phyloP scores from a whole-genome alignment of 2,113 vertebrate genomes.

The Phylloscopus whistleri region DNA sequence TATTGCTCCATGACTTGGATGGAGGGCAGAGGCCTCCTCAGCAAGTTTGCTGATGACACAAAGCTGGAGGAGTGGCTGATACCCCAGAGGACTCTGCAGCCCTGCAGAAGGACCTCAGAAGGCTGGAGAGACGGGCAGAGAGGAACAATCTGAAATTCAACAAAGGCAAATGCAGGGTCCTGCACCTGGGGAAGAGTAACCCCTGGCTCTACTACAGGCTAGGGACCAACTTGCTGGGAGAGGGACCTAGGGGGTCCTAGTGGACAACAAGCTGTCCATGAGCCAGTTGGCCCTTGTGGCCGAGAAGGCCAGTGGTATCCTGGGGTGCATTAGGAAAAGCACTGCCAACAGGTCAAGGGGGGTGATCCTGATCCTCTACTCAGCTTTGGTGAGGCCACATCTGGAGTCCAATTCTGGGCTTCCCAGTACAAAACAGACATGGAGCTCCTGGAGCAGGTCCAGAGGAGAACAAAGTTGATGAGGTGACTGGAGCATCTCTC shows the following conservation, averaged over 20 bases:
- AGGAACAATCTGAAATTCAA: not conserved
- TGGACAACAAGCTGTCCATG: not conserved
- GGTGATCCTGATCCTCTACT: no score
- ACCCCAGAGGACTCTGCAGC: not conserved
- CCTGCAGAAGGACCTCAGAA: rapidly evolving
- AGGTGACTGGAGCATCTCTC: no score
- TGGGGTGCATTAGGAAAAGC: no score
- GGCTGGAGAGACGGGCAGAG: rapidly evolving
- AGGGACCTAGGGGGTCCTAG: rapidly evolving
- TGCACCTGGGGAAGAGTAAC: not conserved
- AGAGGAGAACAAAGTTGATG: no score
- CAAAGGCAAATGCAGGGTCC: not conserved
- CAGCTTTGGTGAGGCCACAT: no score
- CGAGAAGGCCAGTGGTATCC: not conserved
- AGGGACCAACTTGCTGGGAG: not conserved
- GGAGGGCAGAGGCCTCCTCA: not conserved
- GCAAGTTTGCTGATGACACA: not conserved
- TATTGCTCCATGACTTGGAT: not conserved
- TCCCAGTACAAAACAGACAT: no score
- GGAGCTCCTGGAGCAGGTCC: no score
- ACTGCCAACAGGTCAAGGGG: no score
- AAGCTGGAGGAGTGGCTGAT: not conserved
- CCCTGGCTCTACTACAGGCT: not conserved
- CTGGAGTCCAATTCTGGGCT: no score
- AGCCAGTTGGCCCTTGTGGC: not conserved